Conservation (phyloP, 64 coral and sea anemone genomes). For the Montipora efflorescens region DNA sequence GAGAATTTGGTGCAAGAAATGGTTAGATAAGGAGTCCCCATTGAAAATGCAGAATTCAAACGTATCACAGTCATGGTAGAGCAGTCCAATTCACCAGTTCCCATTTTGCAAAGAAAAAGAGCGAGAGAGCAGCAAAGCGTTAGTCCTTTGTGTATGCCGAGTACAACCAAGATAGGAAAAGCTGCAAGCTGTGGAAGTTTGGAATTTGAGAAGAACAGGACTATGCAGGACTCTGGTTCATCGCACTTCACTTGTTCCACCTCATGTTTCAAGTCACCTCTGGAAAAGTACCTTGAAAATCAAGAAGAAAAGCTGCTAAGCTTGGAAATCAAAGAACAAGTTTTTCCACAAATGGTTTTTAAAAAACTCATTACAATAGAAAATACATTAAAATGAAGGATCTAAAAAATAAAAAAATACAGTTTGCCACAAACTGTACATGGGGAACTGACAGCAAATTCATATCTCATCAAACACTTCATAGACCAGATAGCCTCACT, state of each 20-base stretch:
- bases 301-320: too few relatives aligned
- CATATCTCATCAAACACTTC: constrained; percentile 28
- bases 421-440: constrained; percentile 50
- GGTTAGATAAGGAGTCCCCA: background rate
- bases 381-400: too few relatives aligned
- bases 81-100: constrained; percentile 10
- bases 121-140: background rate
- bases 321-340: too few relatives aligned
- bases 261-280: too few relatives aligned
- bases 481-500: constrained; percentile 14
- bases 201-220: too few relatives aligned
- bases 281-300: background rate
- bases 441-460: constrained; percentile 59
- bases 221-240: too few relatives aligned
- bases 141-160: background rate
- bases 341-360: too few relatives aligned
- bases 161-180: too few relatives aligned
- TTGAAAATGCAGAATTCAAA: constrained; percentile 41
- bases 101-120: constrained; percentile 9
- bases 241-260: too few relatives aligned
- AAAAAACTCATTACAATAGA: too few relatives aligned
- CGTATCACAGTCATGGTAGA: constrained; percentile 33
- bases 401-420: background rate
- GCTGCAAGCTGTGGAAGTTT: background rate
- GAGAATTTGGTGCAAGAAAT: constrained; percentile 1